Base-by-base conservation (phyloP, 2,888 invertebrate species). In the Aphidoletes aphidimyza region DNA sequence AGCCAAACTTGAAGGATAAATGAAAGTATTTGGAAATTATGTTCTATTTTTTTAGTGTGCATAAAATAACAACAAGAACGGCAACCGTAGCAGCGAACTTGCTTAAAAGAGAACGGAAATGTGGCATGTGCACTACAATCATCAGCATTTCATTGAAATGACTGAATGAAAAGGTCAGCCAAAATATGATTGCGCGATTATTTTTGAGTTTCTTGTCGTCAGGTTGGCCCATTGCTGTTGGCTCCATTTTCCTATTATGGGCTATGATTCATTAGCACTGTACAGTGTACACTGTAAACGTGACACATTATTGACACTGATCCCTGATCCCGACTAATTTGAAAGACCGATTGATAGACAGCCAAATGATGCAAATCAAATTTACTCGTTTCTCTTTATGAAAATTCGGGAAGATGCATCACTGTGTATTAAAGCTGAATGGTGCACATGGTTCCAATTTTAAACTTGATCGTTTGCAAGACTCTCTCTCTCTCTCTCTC, bases 271-370 rank as follows among this genome's bases (percentile, higher is more conserved):
- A 69, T 30, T 69, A 14, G 30, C 26, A 54, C 2, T 54, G 11
- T 30, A 14, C 30, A 3, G 8, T 30, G 26, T 69, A 34, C 8
- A 69, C 30, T 3, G 34, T n/a, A n/a, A 30, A 69, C 34, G 69
- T 69, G 69, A 69, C 69, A 69, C 34, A 30, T 26, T 14, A 30
- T 14, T 69, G 69, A 69, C 69, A 69, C 14, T 69, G 34, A 69
- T 69, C 69, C 30, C 14, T 69, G 34, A 69, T 69, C 69, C 30
- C 69, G 30, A 17, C 69, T 69, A 8, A 69, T 69, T 69, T 69
- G 69, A 69, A 69, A 30, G 69, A 30, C 69, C 30, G 30, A 30
- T 54, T 30, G 69, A 69, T 11, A 69, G 69, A 69, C 69, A 30
- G 54, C 0, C 69, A 8, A 34, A 69, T 30, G 22, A 30, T n/a